Conservation (phyloP, 2,888 invertebrate species). For the Polymixis flavicincta region DNA sequence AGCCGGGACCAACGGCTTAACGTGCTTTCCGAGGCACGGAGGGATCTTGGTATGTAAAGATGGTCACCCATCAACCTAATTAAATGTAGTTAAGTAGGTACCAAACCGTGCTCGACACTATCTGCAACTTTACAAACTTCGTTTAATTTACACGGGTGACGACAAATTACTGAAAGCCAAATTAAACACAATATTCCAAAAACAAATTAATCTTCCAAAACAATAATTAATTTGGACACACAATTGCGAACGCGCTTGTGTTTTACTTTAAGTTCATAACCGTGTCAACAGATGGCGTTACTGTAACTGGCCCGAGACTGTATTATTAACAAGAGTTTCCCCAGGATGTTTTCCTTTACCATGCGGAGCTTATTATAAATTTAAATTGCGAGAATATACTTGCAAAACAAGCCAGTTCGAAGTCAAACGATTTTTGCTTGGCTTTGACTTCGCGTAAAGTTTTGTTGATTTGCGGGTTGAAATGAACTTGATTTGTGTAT, state of each 20-base stretch:
- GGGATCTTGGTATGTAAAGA: too few relatives aligned
- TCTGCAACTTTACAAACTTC: too few relatives aligned
- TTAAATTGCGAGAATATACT: constrained; percentile 52
- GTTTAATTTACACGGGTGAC: too few relatives aligned
- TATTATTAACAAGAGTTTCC: constrained; percentile 50
- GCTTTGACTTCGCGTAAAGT: constrained; percentile 31
- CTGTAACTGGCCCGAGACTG: constrained; percentile 22
- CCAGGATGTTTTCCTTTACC: constrained; percentile 42
- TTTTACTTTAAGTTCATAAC: constrained; percentile 39
- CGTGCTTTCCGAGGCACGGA: too few relatives aligned
- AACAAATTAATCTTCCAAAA: background rate
- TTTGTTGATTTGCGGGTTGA: constrained; percentile 32
- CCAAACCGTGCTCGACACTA: too few relatives aligned
- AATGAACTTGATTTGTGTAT: constrained; percentile 3
- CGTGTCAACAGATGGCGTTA: constrained; percentile 57
- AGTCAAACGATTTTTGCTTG: constrained; percentile 41
- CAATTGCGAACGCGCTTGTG: constrained; percentile 11
- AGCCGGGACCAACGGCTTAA: too few relatives aligned
- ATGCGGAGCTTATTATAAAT: constrained; percentile 60
- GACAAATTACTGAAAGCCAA: background rate
- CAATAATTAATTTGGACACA: constrained; percentile 31
- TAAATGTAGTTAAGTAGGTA: too few relatives aligned
- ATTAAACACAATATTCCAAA: background rate
- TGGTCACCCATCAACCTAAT: too few relatives aligned
- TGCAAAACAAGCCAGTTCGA: constrained; percentile 48